Evolutionary conservation across 2,888 invertebrate species (phyloP), one percentile per base, ranked within the genome.

Genomic region (Tetragonula carbonaria): DNA sequence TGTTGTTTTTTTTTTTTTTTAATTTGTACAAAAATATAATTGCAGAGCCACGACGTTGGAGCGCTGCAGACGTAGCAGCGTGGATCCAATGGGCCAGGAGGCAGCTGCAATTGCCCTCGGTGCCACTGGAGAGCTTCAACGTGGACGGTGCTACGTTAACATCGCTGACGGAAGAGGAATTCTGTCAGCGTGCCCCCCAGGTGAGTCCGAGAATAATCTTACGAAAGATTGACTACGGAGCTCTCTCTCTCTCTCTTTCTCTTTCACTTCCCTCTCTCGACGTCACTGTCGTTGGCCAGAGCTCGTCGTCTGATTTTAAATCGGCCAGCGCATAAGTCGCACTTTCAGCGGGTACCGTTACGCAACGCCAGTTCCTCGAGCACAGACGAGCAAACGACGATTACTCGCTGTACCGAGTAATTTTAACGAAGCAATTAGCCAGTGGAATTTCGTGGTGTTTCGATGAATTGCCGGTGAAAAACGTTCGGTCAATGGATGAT

Each of bases 51-150:
- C 96, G 96, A 93, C 96, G 97, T 91, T 99, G 99, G 99, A 97
- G 97, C 90, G 95, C 96, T 23, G 96, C 96, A 82, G 97, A 99
- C 94, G 98, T 98, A 71, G 97, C 97, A 88, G 96, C 97, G 38
- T 99, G 99, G 99, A 96, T 98, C 83, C 96, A 97, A 94, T 98
- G 97, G 96, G 98, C 98, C 90, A 96, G 97, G 84, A 96, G 97
- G 92, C 98, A 98, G 94, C 97, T 97, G 94, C 96, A 97, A 90
- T 95, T 98, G 88, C 97, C 97, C 21, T 96, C 96, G 94, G 96
- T 97, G 70, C 96, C 96, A 45, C 95, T 97, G 82, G 96, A 97
- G 90, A 97, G 97, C 93, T 98, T 98, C 95, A 96, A 96, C 87
- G 97, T 98, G 95, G 96, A 97, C 89, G 98, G 98, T 77, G 95